Evolutionary conservation across 1,140 invertebrate genomes (phyloP), one percentile per base, ranked within the genome.

Genomic region (Acromyrmex charruanus): DNA sequence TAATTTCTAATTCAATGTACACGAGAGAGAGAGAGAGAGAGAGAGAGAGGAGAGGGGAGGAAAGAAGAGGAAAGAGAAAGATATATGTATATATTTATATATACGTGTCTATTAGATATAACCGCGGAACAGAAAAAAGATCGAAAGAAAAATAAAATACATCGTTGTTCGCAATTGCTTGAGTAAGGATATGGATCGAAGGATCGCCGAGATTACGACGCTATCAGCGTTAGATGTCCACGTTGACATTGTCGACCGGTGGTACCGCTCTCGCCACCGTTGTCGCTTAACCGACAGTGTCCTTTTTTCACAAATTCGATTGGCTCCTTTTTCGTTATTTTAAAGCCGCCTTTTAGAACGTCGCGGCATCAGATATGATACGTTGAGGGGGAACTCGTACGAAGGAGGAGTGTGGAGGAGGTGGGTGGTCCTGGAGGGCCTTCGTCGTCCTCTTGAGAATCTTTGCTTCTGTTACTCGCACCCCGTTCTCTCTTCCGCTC

Each of bases 101-200:
- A 86, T 91, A 74, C 87, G 87, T 92, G 66, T 44, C 89, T 91
- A 92, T 90, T 91, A 92, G 92, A 95, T 89, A 94, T 93, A 92
- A 94, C 90, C 91, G 92, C 93, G 93, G 92, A 91, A 88, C 63
- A 65, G 88, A 55, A 90, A 91, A 69, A 90, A 71, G 61, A 72
- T 71, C 72, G 75, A 75, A 84, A 88, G 69, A 69, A 91, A 92
- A 94, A 93, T 84, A 93, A 94, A 94, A 94, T 94, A 94, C 91
- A 95, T 95, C 94, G 94, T 95, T 95, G 94, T 95, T 93, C 90
- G 91, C 92, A 94, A 95, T 95, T 95, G 94, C 92, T 95, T 94
- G 93, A 93, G 91, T 95, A 94, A 94, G 94, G 95, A 95, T 95
- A 95, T 95, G 95, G 93, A 95, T 95, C 92, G 88, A 91, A 84